Percentiles rank a stretch among this genome's conserved stretches.
Conservation (phyloP, 2,113 vertebrate genomes). For the Stegostoma tigrinum region DNA sequence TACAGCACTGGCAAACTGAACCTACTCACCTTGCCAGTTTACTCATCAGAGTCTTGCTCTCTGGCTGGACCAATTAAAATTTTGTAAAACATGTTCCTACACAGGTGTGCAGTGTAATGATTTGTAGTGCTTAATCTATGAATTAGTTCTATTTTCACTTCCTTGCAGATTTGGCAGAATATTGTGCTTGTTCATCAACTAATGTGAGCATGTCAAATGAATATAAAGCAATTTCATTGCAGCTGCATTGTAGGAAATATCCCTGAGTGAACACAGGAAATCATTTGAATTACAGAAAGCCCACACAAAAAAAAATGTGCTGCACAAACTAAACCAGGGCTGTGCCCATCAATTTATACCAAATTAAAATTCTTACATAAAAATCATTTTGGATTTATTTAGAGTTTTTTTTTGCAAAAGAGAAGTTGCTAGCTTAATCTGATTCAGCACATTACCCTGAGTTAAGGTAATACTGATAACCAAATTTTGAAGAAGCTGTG, state of each 20-base stretch:
- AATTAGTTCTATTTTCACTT: not conserved
- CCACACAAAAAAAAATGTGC: not conserved
- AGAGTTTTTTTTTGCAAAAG: not conserved
- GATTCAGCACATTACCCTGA: not conserved
- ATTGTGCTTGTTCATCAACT: not conserved
- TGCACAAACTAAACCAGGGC: not conserved
- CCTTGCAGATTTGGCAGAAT: not conserved
- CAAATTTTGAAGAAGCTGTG: not conserved
- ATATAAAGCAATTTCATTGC: not conserved
- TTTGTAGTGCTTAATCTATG: not conserved
- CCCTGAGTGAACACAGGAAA: not conserved
- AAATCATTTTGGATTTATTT: not conserved
- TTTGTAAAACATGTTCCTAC: not conserved
- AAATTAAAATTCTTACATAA: not conserved
- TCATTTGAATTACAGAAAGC: not conserved
- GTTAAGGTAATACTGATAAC: not conserved
- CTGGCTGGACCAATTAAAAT: slow-evolving; percentile 11
- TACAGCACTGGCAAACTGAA: not conserved
- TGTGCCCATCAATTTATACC: not conserved
- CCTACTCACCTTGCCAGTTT: not conserved
- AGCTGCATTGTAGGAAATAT: not conserved
- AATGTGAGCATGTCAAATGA: not conserved
- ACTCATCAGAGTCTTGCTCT: not conserved
- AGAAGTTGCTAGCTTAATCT: not conserved
- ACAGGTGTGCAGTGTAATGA: not conserved